Evolutionary conservation across 2,113 vertebrate genomes (phyloP), one percentile per base, ranked within the genome.

Genomic region (Chamaetylas fuelleborni): DNA sequence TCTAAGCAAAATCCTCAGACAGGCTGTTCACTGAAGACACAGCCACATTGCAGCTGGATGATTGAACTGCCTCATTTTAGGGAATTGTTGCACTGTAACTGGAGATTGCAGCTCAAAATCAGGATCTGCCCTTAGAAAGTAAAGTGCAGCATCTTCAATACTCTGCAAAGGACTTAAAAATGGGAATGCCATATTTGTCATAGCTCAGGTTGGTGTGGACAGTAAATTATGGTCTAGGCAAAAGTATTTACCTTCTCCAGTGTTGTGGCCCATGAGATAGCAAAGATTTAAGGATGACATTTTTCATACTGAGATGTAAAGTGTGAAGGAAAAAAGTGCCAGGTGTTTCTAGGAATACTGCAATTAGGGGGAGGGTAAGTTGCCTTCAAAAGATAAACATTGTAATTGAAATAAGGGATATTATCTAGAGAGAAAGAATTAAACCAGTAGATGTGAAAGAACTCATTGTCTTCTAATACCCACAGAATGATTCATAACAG

Each of bases 321-420:
- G 19, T 33, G 56, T 0, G 1, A 84, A 82, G 61, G 7, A 45
- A 62, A 79, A 82, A 80, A 48, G 42, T 80, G 36, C 40, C 61
- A 85, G 78, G 78, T 96, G 74, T 93, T 96, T 96, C 90, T 72
- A 96, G 61, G 58, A 93, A 91, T 84, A 87, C 93, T 84, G 69
- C 16, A 70, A 54, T 82, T 48, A 81, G 60, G 23, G 57, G 95
- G 84, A 92, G 87, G 79, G 79, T 56, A 80, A 88, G 70, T 94
- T 95, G 66, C 95, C 66, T 95, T 91, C 57, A 67, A 40, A 91
- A 76, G 73, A 90, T 79, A 96, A 96, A 96, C 81, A 95, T 34
- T 79, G 78, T 91, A 96, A 91, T 85, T 96, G 95, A 96, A 93
- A 94, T 76, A 82, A 91, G 42, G 70, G 38, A 62, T 91, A 54